Conservation (phyloP, 2,888 invertebrate genomes). For the Lampropteryx suffumata region DNA sequence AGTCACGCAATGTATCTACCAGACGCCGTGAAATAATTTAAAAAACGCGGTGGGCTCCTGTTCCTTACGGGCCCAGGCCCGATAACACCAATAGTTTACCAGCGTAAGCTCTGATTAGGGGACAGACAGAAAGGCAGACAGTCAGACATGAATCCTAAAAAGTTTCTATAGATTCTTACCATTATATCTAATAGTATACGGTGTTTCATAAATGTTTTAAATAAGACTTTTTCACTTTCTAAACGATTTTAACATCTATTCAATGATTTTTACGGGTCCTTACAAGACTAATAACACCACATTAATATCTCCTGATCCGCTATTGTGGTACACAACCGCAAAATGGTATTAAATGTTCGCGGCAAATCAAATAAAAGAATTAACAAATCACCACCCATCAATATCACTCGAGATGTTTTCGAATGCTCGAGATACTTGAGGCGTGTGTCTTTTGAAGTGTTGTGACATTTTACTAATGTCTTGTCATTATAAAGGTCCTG, state of each 20-base stretch:
- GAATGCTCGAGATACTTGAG: conserved; percentile 54
- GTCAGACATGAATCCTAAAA: too few relatives aligned
- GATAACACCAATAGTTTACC: too few relatives aligned
- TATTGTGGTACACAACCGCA: conserved; percentile 56
- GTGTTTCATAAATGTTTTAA: conserved; percentile 6
- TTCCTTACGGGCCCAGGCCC: too few relatives aligned
- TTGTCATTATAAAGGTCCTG: conserved; percentile 68
- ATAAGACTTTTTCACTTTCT: not conserved
- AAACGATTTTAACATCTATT: conserved; percentile 11
- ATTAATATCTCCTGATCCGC: conserved; percentile 51
- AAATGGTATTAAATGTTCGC: conserved; percentile 63
- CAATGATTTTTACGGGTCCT: conserved; percentile 22
- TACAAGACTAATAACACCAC: conserved; percentile 42
- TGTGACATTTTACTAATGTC: conserved; percentile 81
- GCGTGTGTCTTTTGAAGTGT: conserved; percentile 76
- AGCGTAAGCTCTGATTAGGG: too few relatives aligned
- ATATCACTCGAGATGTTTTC: conserved; percentile 63
- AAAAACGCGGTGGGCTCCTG: too few relatives aligned
- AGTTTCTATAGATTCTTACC: too few relatives aligned
- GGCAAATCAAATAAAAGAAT: conserved; percentile 63
- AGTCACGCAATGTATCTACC: too few relatives aligned
- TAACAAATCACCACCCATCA: conserved; percentile 76
- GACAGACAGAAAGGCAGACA: too few relatives aligned
- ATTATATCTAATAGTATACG: too few relatives aligned
- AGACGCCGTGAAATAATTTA: too few relatives aligned